Conservation (phyloP, 1,140 invertebrate species). For the Aphelenchoides besseyi region DNA sequence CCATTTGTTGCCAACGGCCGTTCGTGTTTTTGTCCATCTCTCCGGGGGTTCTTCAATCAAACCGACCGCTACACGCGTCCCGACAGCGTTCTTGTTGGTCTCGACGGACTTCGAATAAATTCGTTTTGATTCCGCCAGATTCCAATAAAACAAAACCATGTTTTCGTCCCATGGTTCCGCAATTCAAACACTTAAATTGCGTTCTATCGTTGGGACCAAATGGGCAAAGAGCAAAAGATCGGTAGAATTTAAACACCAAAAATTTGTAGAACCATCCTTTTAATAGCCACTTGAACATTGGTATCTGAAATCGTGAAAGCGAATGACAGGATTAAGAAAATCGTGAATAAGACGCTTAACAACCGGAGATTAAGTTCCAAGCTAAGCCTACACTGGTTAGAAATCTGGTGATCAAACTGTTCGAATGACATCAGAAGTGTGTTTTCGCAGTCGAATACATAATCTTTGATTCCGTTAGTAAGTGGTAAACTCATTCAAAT, state of each 20-base stretch:
- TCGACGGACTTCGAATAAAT: neutral
- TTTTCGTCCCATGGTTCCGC: neutral
- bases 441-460: no score
- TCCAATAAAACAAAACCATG: neutral
- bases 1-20: neutral
- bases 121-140: neutral
- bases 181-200: neutral
- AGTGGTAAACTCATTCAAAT: no score
- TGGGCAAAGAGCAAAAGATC: neutral
- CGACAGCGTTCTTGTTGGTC: neutral
- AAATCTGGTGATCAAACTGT: no score
- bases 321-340: no score
- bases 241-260: neutral
- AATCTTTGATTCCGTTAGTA: no score
- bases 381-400: no score
- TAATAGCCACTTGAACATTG: neutral
- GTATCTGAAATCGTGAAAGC: neutral
- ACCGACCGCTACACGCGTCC: neutral
- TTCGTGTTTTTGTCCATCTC: neutral
- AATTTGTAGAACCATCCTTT: neutral
- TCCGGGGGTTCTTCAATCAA: neutral
- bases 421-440: no score
- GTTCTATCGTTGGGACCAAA: neutral
- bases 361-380: no score
- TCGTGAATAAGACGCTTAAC: no score